phyloP scores from a whole-genome alignment of 2,888 invertebrate genomes.

The Brachyptera risi region DNA sequence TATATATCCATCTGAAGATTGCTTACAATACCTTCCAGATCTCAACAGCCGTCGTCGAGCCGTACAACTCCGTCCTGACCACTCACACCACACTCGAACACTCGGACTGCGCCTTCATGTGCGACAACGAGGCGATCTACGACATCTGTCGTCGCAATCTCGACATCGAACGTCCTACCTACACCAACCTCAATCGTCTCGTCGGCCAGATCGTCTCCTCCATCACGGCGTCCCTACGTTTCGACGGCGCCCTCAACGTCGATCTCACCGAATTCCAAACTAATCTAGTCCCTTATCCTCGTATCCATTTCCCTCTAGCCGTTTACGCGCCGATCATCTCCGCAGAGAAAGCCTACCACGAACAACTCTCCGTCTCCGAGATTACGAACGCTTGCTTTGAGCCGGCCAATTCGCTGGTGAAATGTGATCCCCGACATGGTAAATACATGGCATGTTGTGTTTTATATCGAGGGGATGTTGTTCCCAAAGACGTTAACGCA shows the following conservation, averaged over 20 bases:
- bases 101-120: constrained; percentile 89
- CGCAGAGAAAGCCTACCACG: constrained; percentile 92
- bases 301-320: constrained; percentile 75
- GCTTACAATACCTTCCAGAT: too few species aligned
- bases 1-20: too few species aligned
- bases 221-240: constrained; percentile 61
- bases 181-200: constrained; percentile 75
- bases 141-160: constrained; percentile 84
- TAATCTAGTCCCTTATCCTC: constrained; percentile 84
- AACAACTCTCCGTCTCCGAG: constrained; percentile 85
- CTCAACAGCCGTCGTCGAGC: constrained; percentile 77
- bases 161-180: constrained; percentile 79
- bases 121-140: constrained; percentile 86
- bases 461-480: constrained; percentile 51
- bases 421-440: constrained; percentile 88
- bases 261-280: constrained; percentile 90
- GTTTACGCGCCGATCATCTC: constrained; percentile 45
- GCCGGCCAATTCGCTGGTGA: constrained; percentile 93
- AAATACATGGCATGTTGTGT: constrained; percentile 97
- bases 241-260: constrained; percentile 82
- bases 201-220: constrained; percentile 57
- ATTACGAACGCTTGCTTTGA: constrained; percentile 96
- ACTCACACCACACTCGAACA: constrained; percentile 87
- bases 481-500: constrained; percentile 44
- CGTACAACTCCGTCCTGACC: constrained; percentile 89